A percentile compares a stretch with the other conserved stretches of the same genome.
phyloP scores from a whole-genome alignment of 2,888 invertebrate species.

The Drosophila stalkeri region DNA sequence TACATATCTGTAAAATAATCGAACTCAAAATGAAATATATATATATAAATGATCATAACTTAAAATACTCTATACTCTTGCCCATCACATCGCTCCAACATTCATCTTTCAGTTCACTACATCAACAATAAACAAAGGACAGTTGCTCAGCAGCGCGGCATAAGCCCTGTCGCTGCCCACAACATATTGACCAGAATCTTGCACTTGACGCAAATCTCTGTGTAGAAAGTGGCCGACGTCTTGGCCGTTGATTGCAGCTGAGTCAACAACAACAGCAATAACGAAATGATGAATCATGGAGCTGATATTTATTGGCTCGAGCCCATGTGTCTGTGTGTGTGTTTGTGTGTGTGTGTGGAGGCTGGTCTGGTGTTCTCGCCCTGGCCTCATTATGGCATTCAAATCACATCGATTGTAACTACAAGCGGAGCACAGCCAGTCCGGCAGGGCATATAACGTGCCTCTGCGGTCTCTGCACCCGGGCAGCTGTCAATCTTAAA shows the following conservation, averaged over 20 bases:
- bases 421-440: constrained; percentile 9
- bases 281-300: constrained; percentile 51
- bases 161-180: neutral
- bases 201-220: constrained; percentile 27
- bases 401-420: constrained; percentile 53
- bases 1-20: too few species aligned
- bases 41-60: too few species aligned
- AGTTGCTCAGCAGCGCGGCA: neutral
- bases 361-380: constrained; percentile 2
- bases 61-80: too few species aligned
- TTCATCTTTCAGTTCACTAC: neutral
- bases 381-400: constrained; percentile 52
- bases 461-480: constrained; percentile 27
- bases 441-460: constrained; percentile 16
- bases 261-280: constrained; percentile 8
- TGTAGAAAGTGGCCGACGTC: constrained; percentile 1
- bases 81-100: neutral
- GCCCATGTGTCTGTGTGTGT: neutral
- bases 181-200: constrained; percentile 3
- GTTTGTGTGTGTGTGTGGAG: constrained; percentile 3
- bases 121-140: neutral
- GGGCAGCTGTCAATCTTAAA: constrained; percentile 70
- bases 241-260: constrained; percentile 2
- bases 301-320: constrained; percentile 42
- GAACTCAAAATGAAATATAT: too few species aligned